Percentiles rank a stretch among this genome's conserved stretches.
phyloP scores from a whole-genome alignment of 1,140 invertebrate genomes.

The Aphelenchoides fujianensis region DNA sequence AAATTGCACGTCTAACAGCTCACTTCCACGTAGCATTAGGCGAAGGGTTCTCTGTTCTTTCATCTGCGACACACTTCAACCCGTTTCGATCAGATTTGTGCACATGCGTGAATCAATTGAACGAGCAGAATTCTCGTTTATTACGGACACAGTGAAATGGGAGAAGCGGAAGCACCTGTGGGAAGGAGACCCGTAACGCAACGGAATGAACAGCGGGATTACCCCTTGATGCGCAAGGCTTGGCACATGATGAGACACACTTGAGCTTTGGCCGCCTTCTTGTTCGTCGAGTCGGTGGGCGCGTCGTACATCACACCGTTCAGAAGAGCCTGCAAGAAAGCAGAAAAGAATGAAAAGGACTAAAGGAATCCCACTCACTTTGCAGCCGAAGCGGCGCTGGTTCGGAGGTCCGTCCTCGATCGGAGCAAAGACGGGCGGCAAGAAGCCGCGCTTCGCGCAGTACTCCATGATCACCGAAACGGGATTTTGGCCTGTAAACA shows the following conservation, averaged over 20 bases:
- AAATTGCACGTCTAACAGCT: too few species aligned
- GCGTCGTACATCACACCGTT: conserved; percentile 10
- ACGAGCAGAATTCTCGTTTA: too few species aligned
- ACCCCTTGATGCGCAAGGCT: neutral
- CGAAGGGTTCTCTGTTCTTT: too few species aligned
- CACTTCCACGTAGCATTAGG: too few species aligned
- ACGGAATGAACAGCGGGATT: too few species aligned
- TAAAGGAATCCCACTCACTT: neutral
- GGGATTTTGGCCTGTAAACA: neutral
- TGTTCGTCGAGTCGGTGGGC: neutral
- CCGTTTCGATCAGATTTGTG: too few species aligned
- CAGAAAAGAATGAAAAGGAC: neutral
- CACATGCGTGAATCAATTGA: too few species aligned
- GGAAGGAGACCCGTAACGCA: too few species aligned
- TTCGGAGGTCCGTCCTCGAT: conserved; percentile 8
- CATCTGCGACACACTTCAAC: too few species aligned
- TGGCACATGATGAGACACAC: conserved; percentile 10
- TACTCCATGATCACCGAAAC: conserved; percentile 15
- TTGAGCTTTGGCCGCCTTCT: conserved; percentile 11
- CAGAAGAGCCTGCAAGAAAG: conserved; percentile 15
- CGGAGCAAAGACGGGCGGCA: neutral
- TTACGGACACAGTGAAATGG: too few species aligned
- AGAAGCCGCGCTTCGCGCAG: conserved; percentile 5
- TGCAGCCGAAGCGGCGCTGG: conserved; percentile 10
- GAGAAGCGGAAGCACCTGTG: too few species aligned